Percentiles rank a stretch among this genome's conserved stretches.
These are phyloP conservation scores for Rhabdomys pumilio DNA, from an alignment of 2,797 vertebrate genomes.

Conservation along the genomic window DNA sequence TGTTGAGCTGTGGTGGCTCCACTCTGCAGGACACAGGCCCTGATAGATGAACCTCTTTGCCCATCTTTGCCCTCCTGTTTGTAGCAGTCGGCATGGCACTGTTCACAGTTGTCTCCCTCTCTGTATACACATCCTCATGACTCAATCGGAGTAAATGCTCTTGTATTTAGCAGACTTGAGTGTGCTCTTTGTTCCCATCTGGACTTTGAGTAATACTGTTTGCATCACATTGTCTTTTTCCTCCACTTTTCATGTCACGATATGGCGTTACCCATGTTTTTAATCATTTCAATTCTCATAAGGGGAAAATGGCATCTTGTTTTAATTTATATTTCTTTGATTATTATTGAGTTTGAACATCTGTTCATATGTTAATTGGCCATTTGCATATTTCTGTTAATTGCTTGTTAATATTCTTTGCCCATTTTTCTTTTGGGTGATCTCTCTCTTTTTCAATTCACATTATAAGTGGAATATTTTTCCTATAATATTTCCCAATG, in stretches of 20 bases:
- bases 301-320: constrained; percentile 77
- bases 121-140: not conserved
- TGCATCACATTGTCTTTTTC: constrained; percentile 9
- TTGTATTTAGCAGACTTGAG: not conserved
- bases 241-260: constrained; percentile 74
- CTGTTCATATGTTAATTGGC: constrained; percentile 84
- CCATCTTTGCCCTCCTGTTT: not conserved
- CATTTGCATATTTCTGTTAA: constrained; percentile 84
- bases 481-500: constrained; percentile 53
- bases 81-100: not conserved
- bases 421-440: constrained; percentile 81
- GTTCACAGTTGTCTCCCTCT: not conserved
- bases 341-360: constrained; percentile 84
- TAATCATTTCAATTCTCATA: constrained; percentile 76
- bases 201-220: constrained; percentile 65
- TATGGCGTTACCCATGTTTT: constrained; percentile 63
- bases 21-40: not conserved
- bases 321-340: constrained; percentile 84
- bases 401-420: constrained; percentile 84
- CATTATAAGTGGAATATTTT: constrained; percentile 55
- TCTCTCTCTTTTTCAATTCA: constrained; percentile 47
- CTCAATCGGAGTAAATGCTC: constrained; percentile 30
- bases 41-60: not conserved
- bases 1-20: not conserved
- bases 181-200: constrained; percentile 56